Conservation (phyloP, 2,797 vertebrate species). For the Lacerta bilineata region DNA sequence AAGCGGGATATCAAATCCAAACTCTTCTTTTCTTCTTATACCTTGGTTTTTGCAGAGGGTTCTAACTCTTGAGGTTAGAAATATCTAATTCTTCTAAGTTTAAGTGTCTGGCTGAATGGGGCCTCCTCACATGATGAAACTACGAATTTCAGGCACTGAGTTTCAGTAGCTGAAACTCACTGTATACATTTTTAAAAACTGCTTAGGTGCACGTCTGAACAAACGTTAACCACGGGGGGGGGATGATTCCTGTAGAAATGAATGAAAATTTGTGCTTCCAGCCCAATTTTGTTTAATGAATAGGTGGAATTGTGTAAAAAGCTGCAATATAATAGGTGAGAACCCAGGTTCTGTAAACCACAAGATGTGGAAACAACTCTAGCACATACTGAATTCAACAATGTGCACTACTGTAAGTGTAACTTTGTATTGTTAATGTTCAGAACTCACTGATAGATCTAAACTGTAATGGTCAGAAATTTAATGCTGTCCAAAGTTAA, state of each 20-base stretch:
- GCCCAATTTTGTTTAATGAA: background rate
- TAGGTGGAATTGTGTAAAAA: background rate
- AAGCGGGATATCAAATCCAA: too few relatives aligned
- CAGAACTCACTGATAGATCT: constrained; percentile 69
- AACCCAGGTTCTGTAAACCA: background rate
- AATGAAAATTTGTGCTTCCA: background rate
- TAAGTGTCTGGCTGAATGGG: background rate
- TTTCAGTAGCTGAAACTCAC: background rate
- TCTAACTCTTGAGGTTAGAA: background rate
- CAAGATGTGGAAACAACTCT: background rate
- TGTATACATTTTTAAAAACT: too few relatives aligned
- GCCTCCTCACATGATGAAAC: too few relatives aligned
- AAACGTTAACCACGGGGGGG: background rate
- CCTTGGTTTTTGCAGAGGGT: background rate
- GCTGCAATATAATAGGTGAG: accelerated
- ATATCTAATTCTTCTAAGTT: background rate
- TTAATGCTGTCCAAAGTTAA: constrained; percentile 62
- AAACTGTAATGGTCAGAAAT: constrained; percentile 68
- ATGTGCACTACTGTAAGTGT: background rate
- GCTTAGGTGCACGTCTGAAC: background rate
- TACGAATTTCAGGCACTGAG: background rate
- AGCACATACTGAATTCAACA: background rate
- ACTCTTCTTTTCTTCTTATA: background rate
- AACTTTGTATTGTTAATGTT: constrained; percentile 57
- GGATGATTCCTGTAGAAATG: background rate